Evolutionary conservation across 2,888 invertebrate species (phyloP), one percentile per base, ranked within the genome.

Genomic region (Coenonympha glycerion): DNA sequence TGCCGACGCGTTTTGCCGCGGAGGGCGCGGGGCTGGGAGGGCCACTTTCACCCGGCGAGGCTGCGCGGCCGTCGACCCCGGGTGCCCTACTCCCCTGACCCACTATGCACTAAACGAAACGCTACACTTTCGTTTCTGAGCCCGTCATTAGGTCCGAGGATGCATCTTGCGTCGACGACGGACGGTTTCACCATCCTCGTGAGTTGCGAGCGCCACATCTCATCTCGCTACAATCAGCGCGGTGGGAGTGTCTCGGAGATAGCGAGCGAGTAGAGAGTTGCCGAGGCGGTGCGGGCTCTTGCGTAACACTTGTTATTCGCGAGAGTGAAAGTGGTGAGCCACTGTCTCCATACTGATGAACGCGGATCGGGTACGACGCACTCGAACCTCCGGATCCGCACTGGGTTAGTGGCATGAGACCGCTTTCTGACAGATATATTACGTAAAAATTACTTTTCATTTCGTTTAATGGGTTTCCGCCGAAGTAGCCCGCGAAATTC

Each of bases 21-120:
- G 64, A 62, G 63, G 65, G 63, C 63, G 63, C 69, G 62, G 69
- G 53, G 56, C 67, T 69, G 69, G 72, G 78, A 76, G 80, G 79
- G 77, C 71, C 83, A 86, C 86, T 86, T 85, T 86, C 85, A 81
- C 86, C 73, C 68, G 65, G 68, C 86, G 85, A 86, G 86, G 86
- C 83, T 86, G 85, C 85, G 85, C 86, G 86, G 82, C 71, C 85
- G 81, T 73, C 84, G 86, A 86, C 83, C 86, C 83, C 77, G 70
- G 63, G 56, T 82, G 86, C 64, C 85, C 86, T 87, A 83, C 87
- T 87, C 86, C 79, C 82, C 73, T 87, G 81, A 86, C 87, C 87
- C 66, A 87, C 78, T 79, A 74, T 71, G 65, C 68, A 72, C 75
- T 73, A 73, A 76, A 74, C 77, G 79, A 85, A 84, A 82, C 77